phyloP scores from a whole-genome alignment of 23 tunicate genomes.

The Trididemnum clinides region DNA sequence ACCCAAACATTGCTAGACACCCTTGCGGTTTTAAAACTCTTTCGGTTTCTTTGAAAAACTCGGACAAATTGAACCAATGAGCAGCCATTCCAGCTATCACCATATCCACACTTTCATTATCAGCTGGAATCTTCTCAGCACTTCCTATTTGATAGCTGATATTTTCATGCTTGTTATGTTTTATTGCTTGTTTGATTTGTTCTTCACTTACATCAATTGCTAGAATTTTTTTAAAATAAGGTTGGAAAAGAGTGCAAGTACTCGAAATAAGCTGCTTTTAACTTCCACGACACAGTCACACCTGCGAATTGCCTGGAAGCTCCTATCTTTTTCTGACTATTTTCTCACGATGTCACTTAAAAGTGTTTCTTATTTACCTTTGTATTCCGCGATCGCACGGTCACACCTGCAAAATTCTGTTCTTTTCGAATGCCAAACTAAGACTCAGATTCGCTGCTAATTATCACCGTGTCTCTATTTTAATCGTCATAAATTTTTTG shows the following conservation, averaged over 20 bases:
- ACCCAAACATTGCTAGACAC: constrained; percentile 61
- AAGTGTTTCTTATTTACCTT: too few species aligned
- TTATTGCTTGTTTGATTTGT: constrained; percentile 47
- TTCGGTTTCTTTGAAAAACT: constrained; percentile 49
- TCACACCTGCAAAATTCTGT: too few species aligned
- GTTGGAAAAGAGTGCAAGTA: constrained; percentile 22
- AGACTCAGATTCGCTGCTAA: too few species aligned
- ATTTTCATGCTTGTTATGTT: constrained; percentile 7
- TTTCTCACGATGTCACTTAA: too few species aligned
- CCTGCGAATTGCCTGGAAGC: too few species aligned
- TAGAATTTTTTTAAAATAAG: constrained; percentile 29
- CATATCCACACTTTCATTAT: constrained; percentile 54
- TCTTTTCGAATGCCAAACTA: too few species aligned
- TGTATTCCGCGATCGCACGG: too few species aligned
- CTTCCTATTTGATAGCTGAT: constrained; percentile 36
- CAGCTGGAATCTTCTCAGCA: constrained; percentile 46
- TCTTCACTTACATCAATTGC: constrained; percentile 52
- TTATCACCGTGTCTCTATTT: too few species aligned
- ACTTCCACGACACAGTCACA: constrained; percentile 64
- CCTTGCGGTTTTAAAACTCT: constrained; percentile 74
- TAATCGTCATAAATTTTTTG: too few species aligned
- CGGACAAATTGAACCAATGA: constrained; percentile 74
- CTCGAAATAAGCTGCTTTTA: too few species aligned
- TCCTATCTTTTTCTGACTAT: too few species aligned
- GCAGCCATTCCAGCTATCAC: constrained; percentile 57